Conservation (phyloP, 2,113 vertebrate species). For the Cyanoramphus novaezelandiae region DNA sequence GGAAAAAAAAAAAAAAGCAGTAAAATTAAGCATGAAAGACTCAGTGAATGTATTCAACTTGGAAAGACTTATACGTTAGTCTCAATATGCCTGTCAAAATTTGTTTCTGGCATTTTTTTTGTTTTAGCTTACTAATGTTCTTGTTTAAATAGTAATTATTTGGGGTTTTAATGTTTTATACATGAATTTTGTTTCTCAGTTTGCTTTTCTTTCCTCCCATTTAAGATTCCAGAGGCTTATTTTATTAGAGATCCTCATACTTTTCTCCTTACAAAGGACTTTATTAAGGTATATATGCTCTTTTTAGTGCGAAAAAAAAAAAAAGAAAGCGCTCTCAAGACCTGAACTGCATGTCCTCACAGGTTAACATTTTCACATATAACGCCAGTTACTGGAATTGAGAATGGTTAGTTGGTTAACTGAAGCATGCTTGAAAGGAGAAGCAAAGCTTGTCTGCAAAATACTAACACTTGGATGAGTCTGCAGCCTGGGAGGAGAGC, state of each 20-base stretch:
- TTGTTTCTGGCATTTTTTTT: not conserved
- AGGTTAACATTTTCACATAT: conserved; percentile 84
- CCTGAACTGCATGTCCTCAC: conserved; percentile 83
- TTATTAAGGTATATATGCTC: conserved; percentile 76
- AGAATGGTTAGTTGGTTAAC: conserved; percentile 88
- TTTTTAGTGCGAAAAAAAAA: conserved; percentile 12
- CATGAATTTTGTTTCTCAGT: conserved; percentile 39
- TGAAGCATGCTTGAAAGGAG: conserved; percentile 92
- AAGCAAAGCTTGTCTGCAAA: conserved; percentile 93
- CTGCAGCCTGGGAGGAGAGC: conserved; percentile 86
- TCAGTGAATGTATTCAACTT: not conserved
- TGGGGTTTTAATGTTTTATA: not conserved
- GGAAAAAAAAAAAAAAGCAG: not conserved
- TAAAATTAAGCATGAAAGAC: not conserved
- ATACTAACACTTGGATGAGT: conserved; percentile 94
- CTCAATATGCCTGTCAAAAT: not conserved
- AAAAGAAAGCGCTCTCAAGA: conserved; percentile 52
- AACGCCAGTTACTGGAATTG: conserved; percentile 78
- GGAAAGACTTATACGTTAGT: not conserved
- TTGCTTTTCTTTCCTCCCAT: conserved; percentile 36
- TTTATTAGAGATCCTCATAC: conserved; percentile 82
- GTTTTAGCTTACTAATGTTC: not conserved
- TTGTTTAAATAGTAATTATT: not conserved
- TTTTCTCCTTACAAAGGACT: conserved; percentile 80
- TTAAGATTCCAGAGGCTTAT: conserved; percentile 82